Evolutionary conservation across 2,113 vertebrate species (phyloP).

Genomic region (Benitochromis conjunctus): DNA sequence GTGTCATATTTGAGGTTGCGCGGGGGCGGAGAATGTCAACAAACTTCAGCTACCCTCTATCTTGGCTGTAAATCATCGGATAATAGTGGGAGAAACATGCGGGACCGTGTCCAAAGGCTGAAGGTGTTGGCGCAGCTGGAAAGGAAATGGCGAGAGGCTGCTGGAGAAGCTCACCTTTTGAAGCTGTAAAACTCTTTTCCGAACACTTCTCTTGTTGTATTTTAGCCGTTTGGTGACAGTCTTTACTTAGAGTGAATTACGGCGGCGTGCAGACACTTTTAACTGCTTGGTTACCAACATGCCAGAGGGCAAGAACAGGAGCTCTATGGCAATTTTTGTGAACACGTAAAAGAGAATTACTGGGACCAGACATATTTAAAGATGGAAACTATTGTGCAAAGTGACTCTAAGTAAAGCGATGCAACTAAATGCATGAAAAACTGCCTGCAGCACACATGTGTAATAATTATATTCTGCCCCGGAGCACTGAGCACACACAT

Average conservation of each 20-base stretch:
- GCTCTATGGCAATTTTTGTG: neutral
- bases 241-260: slow-evolving; percentile 17
- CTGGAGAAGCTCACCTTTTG: slow-evolving; percentile 38
- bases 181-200: slow-evolving; percentile 29
- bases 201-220: slow-evolving; percentile 16
- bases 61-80: slow-evolving; percentile 46
- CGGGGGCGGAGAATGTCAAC: slow-evolving; percentile 50
- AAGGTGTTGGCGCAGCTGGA: slow-evolving; percentile 59
- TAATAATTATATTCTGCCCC: neutral
- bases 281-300: slow-evolving; percentile 16
- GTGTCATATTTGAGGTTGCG: slow-evolving; percentile 2
- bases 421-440: neutral
- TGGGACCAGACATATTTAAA: neutral
- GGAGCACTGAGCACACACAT: neutral
- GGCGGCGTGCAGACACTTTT: neutral
- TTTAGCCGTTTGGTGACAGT: slow-evolving; percentile 11
- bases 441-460: neutral
- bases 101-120: slow-evolving; percentile 9
- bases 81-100: slow-evolving; percentile 28
- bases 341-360: neutral
- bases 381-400: neutral
- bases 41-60: slow-evolving; percentile 35
- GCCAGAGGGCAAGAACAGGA: neutral
- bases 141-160: slow-evolving; percentile 24
- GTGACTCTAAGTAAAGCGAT: neutral